These are phyloP conservation scores for Thripadectes ignobilis DNA, from an alignment of 2,797 vertebrate genomes.

Conservation along the genomic window DNA sequence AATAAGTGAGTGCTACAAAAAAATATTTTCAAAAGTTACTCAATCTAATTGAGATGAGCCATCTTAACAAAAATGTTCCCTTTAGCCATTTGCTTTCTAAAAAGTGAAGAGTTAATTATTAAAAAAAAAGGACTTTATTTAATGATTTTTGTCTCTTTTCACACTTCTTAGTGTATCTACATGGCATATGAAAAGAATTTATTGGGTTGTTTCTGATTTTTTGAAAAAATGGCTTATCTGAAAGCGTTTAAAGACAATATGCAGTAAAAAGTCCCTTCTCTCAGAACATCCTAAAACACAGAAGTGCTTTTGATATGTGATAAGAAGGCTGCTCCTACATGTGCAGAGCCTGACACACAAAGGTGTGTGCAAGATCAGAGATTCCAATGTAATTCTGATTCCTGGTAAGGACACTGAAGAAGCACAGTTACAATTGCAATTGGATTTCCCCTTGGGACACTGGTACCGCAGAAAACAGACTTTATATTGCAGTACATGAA, in stretches of 20 bases:
- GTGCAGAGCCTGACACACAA: not conserved
- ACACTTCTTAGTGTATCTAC: not conserved
- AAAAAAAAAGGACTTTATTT: accelerated
- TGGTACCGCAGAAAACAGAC: not conserved
- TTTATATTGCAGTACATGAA: conserved; percentile 16
- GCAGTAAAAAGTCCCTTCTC: not conserved
- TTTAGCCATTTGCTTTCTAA: not conserved
- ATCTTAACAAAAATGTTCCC: not conserved
- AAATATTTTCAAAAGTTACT: not conserved
- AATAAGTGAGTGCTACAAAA: not conserved
- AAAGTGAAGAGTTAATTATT: not conserved
- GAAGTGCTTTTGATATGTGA: not conserved
- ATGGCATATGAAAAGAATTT: not conserved
- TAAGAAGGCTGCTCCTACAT: not conserved
- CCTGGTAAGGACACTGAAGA: not conserved
- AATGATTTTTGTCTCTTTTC: not conserved
- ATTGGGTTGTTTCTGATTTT: not conserved
- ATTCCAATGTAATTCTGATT: not conserved
- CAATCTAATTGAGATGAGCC: not conserved
- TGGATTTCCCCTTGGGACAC: conserved; percentile 26
- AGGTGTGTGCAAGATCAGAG: not conserved
- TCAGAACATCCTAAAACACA: not conserved
- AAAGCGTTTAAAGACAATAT: not conserved
- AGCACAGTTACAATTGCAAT: not conserved
- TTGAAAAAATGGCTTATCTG: not conserved